These are phyloP conservation scores for Troglohyphantes excavatus DNA, from an alignment of 2,888 invertebrate genomes.

Conservation along the genomic window DNA sequence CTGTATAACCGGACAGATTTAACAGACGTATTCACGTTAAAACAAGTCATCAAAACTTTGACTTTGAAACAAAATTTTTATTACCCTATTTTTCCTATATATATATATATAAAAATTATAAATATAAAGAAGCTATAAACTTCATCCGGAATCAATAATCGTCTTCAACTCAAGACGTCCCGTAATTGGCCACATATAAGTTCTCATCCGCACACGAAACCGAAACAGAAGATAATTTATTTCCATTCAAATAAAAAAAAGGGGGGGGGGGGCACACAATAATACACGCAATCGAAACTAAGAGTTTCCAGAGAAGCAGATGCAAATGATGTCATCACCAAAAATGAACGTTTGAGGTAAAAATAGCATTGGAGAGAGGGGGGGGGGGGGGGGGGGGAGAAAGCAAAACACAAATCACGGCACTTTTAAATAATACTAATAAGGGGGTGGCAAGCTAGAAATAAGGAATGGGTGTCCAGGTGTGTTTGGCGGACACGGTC, in stretches of 20 bases:
- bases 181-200: not conserved
- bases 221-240: not conserved
- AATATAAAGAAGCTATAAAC: not conserved
- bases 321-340: not conserved
- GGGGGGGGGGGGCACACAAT: not conserved
- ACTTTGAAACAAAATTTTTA: too few relatives aligned
- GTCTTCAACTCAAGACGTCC: not conserved
- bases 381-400: not conserved
- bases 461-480: conserved; percentile 53
- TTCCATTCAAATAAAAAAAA: not conserved
- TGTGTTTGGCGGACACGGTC: conserved; percentile 69
- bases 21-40: too few relatives aligned
- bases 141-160: not conserved
- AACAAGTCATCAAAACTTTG: too few relatives aligned
- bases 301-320: not conserved
- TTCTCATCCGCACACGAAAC: not conserved
- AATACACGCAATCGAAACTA: conserved; percentile 5
- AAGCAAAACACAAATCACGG: conserved; percentile 17
- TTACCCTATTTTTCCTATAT: too few relatives aligned
- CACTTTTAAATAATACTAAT: conserved; percentile 48
- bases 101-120: too few relatives aligned
- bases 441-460: not conserved
- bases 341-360: conserved; percentile 1
- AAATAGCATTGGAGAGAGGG: not conserved
- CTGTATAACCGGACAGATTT: too few relatives aligned